Evolutionary conservation across 2,888 invertebrate genomes (phyloP).

Genomic region (Barypeithes pellucidus): DNA sequence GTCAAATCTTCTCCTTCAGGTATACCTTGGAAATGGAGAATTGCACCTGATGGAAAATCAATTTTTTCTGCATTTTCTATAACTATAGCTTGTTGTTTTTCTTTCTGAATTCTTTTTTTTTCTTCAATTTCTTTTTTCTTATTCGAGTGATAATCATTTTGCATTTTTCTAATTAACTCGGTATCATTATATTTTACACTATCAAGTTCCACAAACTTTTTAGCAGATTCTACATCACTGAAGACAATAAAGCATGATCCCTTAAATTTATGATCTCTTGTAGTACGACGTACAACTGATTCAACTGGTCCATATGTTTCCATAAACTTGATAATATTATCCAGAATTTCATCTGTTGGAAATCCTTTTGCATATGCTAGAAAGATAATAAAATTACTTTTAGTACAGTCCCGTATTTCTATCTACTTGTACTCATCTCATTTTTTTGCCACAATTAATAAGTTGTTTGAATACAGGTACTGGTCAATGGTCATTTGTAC

Average conservation of each 20-base stretch:
- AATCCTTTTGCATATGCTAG: conserved; percentile 91
- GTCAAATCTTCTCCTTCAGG: conserved; percentile 72
- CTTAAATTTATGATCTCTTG: conserved; percentile 82
- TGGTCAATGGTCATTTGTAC: no score
- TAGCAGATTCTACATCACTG: conserved; percentile 84
- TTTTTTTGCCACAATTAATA: no score
- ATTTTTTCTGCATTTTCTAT: conserved; percentile 65
- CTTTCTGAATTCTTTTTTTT: conserved; percentile 72
- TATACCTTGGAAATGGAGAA: conserved; percentile 80
- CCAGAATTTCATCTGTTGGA: conserved; percentile 77
- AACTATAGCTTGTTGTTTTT: conserved; percentile 72
- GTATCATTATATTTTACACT: conserved; percentile 78
- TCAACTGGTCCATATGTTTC: conserved; percentile 77
- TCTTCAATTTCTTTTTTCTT: conserved; percentile 80
- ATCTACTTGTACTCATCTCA: no score
- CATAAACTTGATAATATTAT: conserved; percentile 83
- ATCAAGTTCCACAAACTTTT: conserved; percentile 82
- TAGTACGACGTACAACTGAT: conserved; percentile 78
- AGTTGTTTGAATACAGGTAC: no score
- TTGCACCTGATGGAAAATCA: conserved; percentile 81
- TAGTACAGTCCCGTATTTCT: no score
- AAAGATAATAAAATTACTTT: conserved; percentile 48
- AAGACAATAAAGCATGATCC: conserved; percentile 93
- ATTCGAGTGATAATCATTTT: conserved; percentile 78
- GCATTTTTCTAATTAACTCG: conserved; percentile 81